Base-by-base conservation (phyloP, 2,888 invertebrate genomes). In the Sympetrum striolatum region DNA sequence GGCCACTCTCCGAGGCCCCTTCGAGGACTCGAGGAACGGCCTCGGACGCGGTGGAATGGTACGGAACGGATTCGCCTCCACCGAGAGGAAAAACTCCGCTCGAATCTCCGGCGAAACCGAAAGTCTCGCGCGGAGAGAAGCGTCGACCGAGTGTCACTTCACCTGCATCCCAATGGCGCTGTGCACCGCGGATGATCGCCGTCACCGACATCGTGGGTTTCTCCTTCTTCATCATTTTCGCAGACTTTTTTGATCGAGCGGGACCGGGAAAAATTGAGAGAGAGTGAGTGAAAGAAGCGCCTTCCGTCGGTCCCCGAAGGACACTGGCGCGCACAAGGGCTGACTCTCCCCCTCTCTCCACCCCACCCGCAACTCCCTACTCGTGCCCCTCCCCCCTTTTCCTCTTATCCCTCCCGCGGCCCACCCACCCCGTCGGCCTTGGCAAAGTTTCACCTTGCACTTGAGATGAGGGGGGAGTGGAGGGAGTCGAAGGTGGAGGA, bases 121-220 rank as follows among this genome's bases (percentile, higher is more conserved):
- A 37, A 15, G 37, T 22, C 39, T n/a, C 12, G 80, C 39, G 18
- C 31, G 79, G 31, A 35, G 12, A 79, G 31, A 79, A 31, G 31
- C 31, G 25, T 73, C 35, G 35, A 14, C 37, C 10, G 22, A 39
- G 14, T 90, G 37, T 81, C 81, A 81, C 81, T 22, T 64, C 86
- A 86, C 95, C 94, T 92, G 95, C 93, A 92, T 95, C 95, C 96
- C 96, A 96, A 94, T 95, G 95, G 58, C 95, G 94, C 93, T 95
- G 95, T 90, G 95, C 95, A 91, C 95, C 96, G 93, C 96, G 96
- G 93, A 97, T 97, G 93, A 97, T 96, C 93, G 97, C 97, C 93
- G 97, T 96, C 93, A 97, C 97, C 93, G 97, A 97, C 96, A 97
- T 97, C 95, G 97, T 97, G 93, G 97, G 97, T 94, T 97, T 97